Evolutionary conservation across 2,888 invertebrate species (phyloP), one percentile per base, ranked within the genome.

Genomic region (Endomychus coccineus): DNA sequence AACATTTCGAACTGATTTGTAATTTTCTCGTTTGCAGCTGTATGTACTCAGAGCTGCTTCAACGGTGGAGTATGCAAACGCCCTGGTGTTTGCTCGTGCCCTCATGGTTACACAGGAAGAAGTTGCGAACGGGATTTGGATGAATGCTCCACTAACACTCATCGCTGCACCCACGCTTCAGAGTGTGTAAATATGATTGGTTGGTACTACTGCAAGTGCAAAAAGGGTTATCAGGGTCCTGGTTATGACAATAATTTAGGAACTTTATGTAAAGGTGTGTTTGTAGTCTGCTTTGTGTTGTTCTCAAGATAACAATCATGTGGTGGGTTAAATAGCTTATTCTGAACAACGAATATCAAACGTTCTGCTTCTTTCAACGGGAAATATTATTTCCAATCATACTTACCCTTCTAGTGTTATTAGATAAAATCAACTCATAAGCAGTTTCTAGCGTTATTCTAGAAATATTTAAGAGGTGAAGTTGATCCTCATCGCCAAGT

Each of bases 121-220:
- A 81, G 80, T 57, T 91, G 91, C 71, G 86, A 89, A 67, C 75
- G 82, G 45, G 91, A 90, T 69, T 73, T 85, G 56, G 85, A 91
- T 70, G 91, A 90, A 69, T 90, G 90, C 68, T 70, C 74, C 11
- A 71, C 77, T 47, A 76, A 77, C 44, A 69, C 76, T 35, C 77
- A 81, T 55, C 72, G 78, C 42, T 90, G 90, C 67, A 80, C 81
- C 49, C 72, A 75, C 48, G 77, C 82, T 50, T 84, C 88, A 33
- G 71, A 74, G 35, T 90, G 90, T 68, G 77, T 87, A 65, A 90
- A 90, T 68, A 83, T 83, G 74, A 87, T 87, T 25, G 90, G 90
- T 50, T 88, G 87, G 77, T 88, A 86, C 69, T 83, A 86, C 66
- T 91, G 91, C 67, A 79, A 83, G 52, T 90, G 90, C 66, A 77